A percentile compares a stretch with the other conserved stretches of the same genome.
These are phyloP conservation scores for Boleophthalmus pectinirostris DNA, from an alignment of 2,113 vertebrate genomes.

Conservation along the genomic window DNA sequence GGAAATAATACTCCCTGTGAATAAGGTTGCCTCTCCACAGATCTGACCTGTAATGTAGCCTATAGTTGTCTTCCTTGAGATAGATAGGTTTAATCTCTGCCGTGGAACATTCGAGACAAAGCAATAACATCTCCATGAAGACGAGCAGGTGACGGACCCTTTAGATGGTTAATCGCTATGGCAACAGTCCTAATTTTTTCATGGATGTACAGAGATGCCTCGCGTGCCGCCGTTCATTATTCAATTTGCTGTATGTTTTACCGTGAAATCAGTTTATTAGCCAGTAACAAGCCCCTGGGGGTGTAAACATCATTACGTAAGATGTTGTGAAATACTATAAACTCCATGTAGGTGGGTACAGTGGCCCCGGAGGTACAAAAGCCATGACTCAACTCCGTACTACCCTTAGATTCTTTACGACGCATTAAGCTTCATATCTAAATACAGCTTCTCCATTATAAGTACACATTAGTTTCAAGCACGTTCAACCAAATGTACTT, in stretches of 20 bases:
- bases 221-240: background rate
- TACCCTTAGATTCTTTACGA: background rate
- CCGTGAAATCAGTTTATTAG: constrained; percentile 13
- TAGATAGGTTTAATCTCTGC: no score
- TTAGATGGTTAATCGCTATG: no score
- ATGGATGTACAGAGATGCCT: background rate
- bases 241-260: background rate
- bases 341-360: background rate
- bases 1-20: no score
- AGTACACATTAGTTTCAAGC: background rate
- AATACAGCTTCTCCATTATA: background rate
- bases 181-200: no score
- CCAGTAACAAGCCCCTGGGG: constrained; percentile 11
- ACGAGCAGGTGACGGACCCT: no score
- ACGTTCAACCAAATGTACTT: background rate
- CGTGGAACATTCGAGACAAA: no score
- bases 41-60: no score
- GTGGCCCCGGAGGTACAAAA: background rate
- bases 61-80: no score
- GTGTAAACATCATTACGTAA: background rate
- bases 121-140: no score
- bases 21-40: no score
- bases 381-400: background rate
- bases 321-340: background rate
- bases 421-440: background rate